Base-by-base conservation (phyloP, 1,140 invertebrate species). In the Anastrepha ludens region DNA sequence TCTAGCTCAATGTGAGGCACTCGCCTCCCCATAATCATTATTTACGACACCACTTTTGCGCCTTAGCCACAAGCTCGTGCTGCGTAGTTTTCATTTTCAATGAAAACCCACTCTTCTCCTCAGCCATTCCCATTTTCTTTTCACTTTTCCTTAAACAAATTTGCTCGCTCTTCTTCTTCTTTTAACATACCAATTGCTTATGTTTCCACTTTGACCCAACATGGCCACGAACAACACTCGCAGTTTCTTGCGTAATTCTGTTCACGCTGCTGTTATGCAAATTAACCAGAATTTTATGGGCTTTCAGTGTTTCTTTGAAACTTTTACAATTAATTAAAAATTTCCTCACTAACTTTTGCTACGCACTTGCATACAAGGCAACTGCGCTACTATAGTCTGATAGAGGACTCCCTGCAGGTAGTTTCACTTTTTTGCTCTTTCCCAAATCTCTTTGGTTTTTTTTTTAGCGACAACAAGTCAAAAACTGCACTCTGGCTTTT, bases 301-400 rank as follows among this genome's bases (percentile, higher is more conserved):
- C 74, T n/a, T 50, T 81, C 41, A 47, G 20, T 81, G 74, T 81
- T 74, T 41, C 17, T 47, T 9, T 13, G 55, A 70, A 81, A 81
- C 44, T 81, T 81, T 58, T 81, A 81, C 44, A 81, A 81, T 81
- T 81, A 81, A 81, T 81, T 81, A 81, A 81, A 55, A 81, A 81
- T 81, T 58, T 81, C 20, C 47, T 29, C 20, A 81, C 47, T 81
- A 81, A 50, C 74, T 81, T 70, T n/a, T 20, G 74, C 74, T 81
- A 47, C n/a, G 29, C 74, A 20, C 47, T 81, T 55, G n/a, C 47
- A 55, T 55, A 55, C 50, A 8, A 8, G 50, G 1, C 50, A 55
- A 55, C 50, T 55, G 50, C 50, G 50, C 50, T 11, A 55, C 50
- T 1, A 55, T 55, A 55, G 50, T 8, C 50, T 55, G 50, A 55